These are phyloP conservation scores for Lonchura striata DNA, from an alignment of 2,113 vertebrate species.

Conservation along the genomic window DNA sequence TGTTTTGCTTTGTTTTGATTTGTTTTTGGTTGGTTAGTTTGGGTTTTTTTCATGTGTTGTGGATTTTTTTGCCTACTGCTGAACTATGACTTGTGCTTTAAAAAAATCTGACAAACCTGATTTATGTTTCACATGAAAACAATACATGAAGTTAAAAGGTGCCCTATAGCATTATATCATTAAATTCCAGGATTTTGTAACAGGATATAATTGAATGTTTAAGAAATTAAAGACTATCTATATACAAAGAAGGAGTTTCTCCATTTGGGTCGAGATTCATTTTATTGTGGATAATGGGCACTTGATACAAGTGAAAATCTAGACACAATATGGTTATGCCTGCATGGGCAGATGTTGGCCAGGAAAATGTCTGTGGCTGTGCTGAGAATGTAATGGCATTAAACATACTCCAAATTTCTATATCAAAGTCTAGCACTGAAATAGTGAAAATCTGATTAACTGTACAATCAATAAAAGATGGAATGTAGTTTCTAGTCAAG, in stretches of 20 bases:
- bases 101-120: neutral
- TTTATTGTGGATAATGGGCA: neutral
- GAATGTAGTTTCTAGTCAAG: neutral
- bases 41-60: fast-evolving
- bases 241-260: neutral
- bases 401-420: neutral
- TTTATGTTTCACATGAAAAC: neutral
- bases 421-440: neutral
- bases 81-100: neutral
- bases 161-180: neutral
- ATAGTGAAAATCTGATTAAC: neutral
- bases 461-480: neutral
- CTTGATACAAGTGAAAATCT: neutral
- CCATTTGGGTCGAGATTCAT: neutral
- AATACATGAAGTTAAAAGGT: neutral
- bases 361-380: neutral
- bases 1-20: neutral
- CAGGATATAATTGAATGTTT: neutral
- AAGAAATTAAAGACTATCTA: neutral
- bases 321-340: neutral
- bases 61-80: neutral
- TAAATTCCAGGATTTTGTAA: neutral
- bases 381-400: neutral
- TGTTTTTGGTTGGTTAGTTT: neutral
- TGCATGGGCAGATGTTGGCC: neutral